Base-by-base conservation (phyloP, 2,797 vertebrate genomes). In the Epinephelus awoara region DNA sequence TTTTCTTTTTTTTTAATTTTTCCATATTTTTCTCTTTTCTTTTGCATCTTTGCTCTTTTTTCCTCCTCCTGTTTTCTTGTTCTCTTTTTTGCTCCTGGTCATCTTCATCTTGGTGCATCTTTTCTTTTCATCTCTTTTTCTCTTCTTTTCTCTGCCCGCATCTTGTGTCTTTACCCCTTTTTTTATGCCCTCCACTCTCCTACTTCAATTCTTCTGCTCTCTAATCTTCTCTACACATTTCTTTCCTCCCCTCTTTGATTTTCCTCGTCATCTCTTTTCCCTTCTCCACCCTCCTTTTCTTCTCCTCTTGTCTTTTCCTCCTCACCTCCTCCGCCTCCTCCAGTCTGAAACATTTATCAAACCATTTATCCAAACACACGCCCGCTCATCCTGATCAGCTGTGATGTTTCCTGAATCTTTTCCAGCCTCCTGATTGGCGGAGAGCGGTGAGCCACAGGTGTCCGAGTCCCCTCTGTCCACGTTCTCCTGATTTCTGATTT, bases 401-500 rank as follows among this genome's bases (percentile, higher is more conserved):
- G 40, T 17, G 21, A 17, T 27, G 66, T 15, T 74, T 68, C 67
- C 84, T 51, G 74, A 71, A 25, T 75, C 65, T 62, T 69, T 75
- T 70, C 80, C 72, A 61, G 66, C 17, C 55, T 61, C 50, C 80
- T 83, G 84, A 88, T 89, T 88, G 87, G 89, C 82, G 69, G 66
- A 85, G 34, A 72, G 68, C 55, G 38, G 23, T 1, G 79, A 86
- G 82, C 79, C 85, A 79, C 81, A 87, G 85, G 85, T 84, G 86
- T 88, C 61, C 2, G 6, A 52, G 42, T 70, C 75, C 46, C 44
- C n/a, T 12, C 23, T 1, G 21, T 57, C 68, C 70, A 10, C 18
- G 40, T 79, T 71, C 21, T 61, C 72, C 67, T 81, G 78, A 81
- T 83, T 77, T 82, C 69, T 86, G 82, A 88, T 88, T 85, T 90